Percentiles rank a stretch among this genome's conserved stretches.
Evolutionary conservation across 2,888 invertebrate species (phyloP).

Genomic region (Diaperis boleti): DNA sequence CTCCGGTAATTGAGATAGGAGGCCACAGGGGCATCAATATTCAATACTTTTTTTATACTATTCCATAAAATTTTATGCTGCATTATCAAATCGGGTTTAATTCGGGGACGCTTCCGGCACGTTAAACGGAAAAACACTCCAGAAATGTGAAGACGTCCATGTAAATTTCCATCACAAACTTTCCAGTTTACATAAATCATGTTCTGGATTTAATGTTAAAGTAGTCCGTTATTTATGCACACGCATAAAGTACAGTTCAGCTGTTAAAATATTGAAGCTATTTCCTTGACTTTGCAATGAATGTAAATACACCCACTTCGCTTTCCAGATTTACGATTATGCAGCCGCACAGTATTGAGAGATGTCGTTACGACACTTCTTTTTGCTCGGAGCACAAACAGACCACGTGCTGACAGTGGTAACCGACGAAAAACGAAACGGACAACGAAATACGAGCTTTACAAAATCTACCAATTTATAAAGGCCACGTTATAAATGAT

Average conservation of each 20-base stretch:
- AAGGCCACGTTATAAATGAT: no score
- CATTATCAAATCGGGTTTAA: slow-evolving; percentile 16
- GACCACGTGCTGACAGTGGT: slow-evolving; percentile 1
- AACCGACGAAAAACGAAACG: background rate
- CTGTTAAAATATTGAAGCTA: slow-evolving; percentile 53
- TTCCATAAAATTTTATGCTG: slow-evolving; percentile 47
- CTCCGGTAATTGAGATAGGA: slow-evolving; percentile 39
- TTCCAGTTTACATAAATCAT: slow-evolving; percentile 51
- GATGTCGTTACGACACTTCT: slow-evolving; percentile 14
- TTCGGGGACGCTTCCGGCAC: background rate
- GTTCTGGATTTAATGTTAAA: slow-evolving; percentile 55
- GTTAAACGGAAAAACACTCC: background rate
- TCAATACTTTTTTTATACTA: slow-evolving; percentile 36
- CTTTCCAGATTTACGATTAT: slow-evolving; percentile 43
- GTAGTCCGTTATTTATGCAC: slow-evolving; percentile 56
- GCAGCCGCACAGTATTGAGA: slow-evolving; percentile 27
- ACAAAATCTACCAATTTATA: no score
- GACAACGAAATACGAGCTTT: no score
- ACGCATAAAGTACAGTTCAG: slow-evolving; percentile 54
- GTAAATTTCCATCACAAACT: slow-evolving; percentile 31
- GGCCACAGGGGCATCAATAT: slow-evolving; percentile 38
- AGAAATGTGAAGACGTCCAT: background rate
- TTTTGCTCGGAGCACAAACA: slow-evolving; percentile 18
- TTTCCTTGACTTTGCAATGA: slow-evolving; percentile 41
- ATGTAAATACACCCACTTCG: slow-evolving; percentile 41